Evolutionary conservation across 2,888 invertebrate genomes (phyloP), one percentile per base, ranked within the genome.

Genomic region (Habroteleia sp.): DNA sequence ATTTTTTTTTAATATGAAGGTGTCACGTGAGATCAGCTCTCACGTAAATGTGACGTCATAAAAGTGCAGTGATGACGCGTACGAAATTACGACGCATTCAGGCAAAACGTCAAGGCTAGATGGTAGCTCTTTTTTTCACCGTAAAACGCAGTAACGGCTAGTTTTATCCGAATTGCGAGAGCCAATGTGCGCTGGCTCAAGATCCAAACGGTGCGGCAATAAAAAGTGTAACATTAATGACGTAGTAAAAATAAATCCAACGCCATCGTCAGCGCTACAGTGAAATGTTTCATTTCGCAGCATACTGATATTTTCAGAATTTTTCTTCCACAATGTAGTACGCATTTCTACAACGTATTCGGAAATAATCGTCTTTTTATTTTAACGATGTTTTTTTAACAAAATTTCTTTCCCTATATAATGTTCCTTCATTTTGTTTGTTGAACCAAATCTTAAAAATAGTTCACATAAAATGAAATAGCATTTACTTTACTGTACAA

Each of bases 151-250:
- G 76, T 75, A 77, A 76, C 76, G 81, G 81, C 78, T 78, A 80
- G 80, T 77, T 77, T 80, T 78, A 80, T 77, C 65, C 76, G 79
- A 77, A 80, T 82, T 77, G 74, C 74, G 68, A 54, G 46, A 54
- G 71, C 31, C 62, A 66, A 66, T 58, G 69, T 42, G 17, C 52
- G 29, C 48, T 42, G 29, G 20, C 56, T 33, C 33, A 54, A 42
- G 71, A 58, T 66, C 73, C 29, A 71, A 77, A 79, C 73, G 75
- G 68, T 63, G 42, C 42, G 56, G 83, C 81, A 83, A 84, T 85
- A 85, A 85, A 85, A 84, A 82, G 83, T 82, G 81, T 82, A 84
- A 85, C 85, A 83, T 85, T 85, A 84, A 85, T 84, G 85, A 84
- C 80, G 82, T 78, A 81, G 82, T 85, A 85, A 85, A 85, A 83